A percentile compares a stretch with the other conserved stretches of the same genome.
Evolutionary conservation across 2,113 vertebrate species (phyloP).

Genomic region (Conger conger): DNA sequence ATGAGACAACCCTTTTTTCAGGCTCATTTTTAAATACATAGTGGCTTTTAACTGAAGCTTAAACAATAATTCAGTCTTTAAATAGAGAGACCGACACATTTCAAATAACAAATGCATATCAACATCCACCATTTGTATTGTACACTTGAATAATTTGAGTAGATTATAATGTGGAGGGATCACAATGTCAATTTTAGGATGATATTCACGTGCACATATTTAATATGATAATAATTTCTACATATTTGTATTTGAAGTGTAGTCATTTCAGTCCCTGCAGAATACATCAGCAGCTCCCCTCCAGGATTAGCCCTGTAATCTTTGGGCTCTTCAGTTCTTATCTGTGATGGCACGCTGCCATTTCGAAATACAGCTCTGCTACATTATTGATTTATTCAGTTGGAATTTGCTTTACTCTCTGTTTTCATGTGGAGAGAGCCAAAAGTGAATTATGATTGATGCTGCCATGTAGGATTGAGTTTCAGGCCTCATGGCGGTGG

Average conservation of each 20-base stretch:
- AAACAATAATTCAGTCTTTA: not conserved
- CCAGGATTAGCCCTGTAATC: not conserved
- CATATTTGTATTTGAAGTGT: not conserved
- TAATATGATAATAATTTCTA: not conserved
- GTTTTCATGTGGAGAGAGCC: not conserved
- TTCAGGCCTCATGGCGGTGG: not conserved
- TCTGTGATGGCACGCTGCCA: not conserved
- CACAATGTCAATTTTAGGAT: no score
- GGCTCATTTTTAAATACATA: not conserved
- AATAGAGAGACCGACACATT: not conserved
- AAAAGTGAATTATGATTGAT: conserved; percentile 2
- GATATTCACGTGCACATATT: no score
- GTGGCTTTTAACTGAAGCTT: not conserved
- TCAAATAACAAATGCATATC: not conserved
- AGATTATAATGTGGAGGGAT: not conserved
- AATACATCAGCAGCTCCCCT: not conserved
- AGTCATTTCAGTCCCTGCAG: not conserved
- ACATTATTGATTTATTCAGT: not conserved
- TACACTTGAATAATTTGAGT: not conserved
- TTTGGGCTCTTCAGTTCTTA: not conserved
- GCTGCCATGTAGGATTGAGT: not conserved
- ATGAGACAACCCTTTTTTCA: not conserved
- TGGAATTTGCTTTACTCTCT: not conserved
- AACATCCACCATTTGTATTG: not conserved
- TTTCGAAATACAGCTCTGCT: not conserved